A percentile compares a stretch with the other conserved stretches of the same genome.
These are phyloP conservation scores for Phalera bucephala DNA, from an alignment of 2,888 invertebrate genomes.

Conservation along the genomic window DNA sequence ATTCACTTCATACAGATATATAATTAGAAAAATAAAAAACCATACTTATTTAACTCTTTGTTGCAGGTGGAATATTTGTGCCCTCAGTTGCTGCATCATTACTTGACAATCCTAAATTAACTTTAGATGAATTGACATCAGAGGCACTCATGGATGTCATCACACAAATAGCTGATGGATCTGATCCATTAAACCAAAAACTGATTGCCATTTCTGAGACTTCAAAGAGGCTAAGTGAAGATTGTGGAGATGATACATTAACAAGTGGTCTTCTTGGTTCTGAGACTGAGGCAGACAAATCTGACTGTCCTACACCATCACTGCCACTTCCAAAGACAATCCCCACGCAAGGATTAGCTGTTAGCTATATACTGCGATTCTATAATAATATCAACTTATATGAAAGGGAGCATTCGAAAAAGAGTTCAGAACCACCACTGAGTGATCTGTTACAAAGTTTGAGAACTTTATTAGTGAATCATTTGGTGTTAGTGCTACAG, in stretches of 20 bases:
- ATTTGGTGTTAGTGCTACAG: constrained; percentile 84
- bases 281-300: constrained; percentile 60
- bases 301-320: constrained; percentile 71
- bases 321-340: constrained; percentile 68
- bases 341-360: constrained; percentile 67
- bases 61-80: constrained; percentile 80
- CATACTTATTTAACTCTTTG: constrained; percentile 4
- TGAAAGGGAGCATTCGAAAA: constrained; percentile 89
- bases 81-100: constrained; percentile 81
- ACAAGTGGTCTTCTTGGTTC: constrained; percentile 57
- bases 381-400: constrained; percentile 89
- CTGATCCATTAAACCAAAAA: constrained; percentile 82
- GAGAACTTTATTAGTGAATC: constrained; percentile 77
- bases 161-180: constrained; percentile 80
- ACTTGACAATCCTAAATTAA: constrained; percentile 76
- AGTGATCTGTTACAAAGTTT: constrained; percentile 85
- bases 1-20: too few relatives aligned
- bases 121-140: constrained; percentile 82
- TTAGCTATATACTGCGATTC: constrained; percentile 73
- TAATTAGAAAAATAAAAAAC: too few relatives aligned
- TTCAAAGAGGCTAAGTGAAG: constrained; percentile 72
- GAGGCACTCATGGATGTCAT: constrained; percentile 87
- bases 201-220: constrained; percentile 65
- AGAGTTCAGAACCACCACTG: constrained; percentile 88
- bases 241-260: constrained; percentile 63